A percentile compares a stretch with the other conserved stretches of the same genome.
Evolutionary conservation across 2,888 invertebrate genomes (phyloP).

Genomic region (Drosophila nr. perissopoda): DNA sequence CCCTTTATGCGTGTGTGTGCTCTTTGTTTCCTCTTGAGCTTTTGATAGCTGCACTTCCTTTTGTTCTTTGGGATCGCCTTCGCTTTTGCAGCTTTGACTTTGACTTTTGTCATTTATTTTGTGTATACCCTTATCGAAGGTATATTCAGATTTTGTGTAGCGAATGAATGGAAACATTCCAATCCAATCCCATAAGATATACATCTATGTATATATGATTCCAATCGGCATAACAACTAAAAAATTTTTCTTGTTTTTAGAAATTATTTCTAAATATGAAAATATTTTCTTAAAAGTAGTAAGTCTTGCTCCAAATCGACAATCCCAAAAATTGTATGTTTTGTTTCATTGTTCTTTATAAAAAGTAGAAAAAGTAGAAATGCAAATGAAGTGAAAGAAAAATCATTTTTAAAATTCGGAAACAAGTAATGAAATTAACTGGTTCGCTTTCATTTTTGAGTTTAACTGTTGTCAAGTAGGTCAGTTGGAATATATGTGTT

Average conservation of each 20-base stretch:
- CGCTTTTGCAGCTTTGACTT: conserved; percentile 42
- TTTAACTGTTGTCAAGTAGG: too few relatives aligned
- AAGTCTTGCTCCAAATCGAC: neutral
- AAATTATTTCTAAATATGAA: neutral
- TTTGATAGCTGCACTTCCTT: conserved; percentile 43
- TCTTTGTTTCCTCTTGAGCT: conserved; percentile 8
- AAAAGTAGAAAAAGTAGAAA: neutral
- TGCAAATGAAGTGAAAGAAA: neutral
- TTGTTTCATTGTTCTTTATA: neutral
- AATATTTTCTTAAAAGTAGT: neutral
- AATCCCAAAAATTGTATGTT: neutral
- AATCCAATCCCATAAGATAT: neutral
- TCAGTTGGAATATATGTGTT: too few relatives aligned
- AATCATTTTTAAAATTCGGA: too few relatives aligned
- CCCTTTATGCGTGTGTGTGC: neutral
- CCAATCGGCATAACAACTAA: neutral
- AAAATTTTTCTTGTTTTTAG: neutral
- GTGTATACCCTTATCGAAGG: neutral
- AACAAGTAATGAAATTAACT: too few relatives aligned
- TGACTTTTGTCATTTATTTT: conserved; percentile 23
- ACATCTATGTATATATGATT: neutral
- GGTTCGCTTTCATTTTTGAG: too few relatives aligned
- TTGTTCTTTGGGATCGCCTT: conserved; percentile 39
- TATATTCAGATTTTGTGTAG: neutral
- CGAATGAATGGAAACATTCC: neutral